Percentiles rank a stretch among this genome's conserved stretches.
Evolutionary conservation across 2,797 vertebrate genomes (phyloP).

Genomic region (Gymnothorax reevesii): DNA sequence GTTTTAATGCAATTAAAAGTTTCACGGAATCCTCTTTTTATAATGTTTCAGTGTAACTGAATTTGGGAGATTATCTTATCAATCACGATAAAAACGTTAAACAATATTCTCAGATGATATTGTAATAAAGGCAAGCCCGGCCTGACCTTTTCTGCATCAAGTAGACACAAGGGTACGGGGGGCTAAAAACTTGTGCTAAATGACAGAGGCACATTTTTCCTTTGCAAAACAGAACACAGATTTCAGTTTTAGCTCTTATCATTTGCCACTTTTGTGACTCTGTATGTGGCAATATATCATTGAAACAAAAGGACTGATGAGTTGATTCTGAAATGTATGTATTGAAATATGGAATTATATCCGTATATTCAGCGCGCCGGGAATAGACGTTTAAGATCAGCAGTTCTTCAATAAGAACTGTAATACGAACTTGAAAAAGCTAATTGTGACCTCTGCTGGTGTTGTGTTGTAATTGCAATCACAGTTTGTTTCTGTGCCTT

Average conservation of each 20-base stretch:
- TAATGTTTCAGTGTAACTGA: no score
- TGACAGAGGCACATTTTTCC: background rate
- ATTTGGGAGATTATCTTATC: no score
- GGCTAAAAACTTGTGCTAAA: background rate
- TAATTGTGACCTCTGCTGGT: conserved; percentile 12
- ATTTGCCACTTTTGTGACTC: background rate
- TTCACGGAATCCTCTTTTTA: no score
- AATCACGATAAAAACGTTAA: no score
- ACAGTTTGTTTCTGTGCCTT: background rate
- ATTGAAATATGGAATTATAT: no score
- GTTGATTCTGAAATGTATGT: no score
- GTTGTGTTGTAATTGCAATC: background rate
- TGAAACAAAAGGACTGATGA: background rate
- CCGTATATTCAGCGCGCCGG: background rate
- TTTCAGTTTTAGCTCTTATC: background rate
- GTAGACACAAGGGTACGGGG: background rate
- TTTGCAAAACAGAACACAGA: background rate
- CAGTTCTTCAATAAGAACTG: background rate
- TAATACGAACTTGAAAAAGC: background rate
- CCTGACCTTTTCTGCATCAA: background rate
- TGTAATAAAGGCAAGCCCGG: background rate
- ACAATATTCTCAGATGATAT: background rate
- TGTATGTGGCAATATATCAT: background rate
- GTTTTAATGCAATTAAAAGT: no score
- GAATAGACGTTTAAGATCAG: no score